Conservation (phyloP, 2,888 invertebrate genomes). For the Dexiosoma caninum region DNA sequence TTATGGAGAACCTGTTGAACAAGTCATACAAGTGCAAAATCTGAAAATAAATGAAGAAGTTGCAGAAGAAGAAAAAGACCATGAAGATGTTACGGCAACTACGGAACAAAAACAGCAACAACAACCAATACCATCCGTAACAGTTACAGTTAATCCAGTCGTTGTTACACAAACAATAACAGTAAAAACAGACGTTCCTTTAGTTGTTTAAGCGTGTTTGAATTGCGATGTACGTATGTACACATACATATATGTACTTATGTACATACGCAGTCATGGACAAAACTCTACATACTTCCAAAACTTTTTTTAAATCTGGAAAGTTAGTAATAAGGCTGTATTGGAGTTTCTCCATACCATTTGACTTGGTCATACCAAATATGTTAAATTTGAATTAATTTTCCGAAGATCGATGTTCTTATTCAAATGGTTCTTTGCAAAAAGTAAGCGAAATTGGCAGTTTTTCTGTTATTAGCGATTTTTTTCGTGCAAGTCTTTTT, state of each 20-base stretch:
- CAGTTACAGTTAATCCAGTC: conserved; percentile 57
- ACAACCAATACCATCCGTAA: conserved; percentile 31
- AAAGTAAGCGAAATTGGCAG: too few relatives aligned
- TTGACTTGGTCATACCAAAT: too few relatives aligned
- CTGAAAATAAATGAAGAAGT: conserved; percentile 61
- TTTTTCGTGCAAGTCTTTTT: too few relatives aligned
- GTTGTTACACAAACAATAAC: conserved; percentile 58
- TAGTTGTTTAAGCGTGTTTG: conserved; percentile 63
- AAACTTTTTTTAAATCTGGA: too few relatives aligned
- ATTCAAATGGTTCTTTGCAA: too few relatives aligned
- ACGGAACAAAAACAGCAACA: conserved; percentile 44
- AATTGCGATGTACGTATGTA: neutral
- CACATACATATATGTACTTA: neutral
- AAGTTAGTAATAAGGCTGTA: too few relatives aligned
- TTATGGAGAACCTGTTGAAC: conserved; percentile 71
- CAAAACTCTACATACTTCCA: too few relatives aligned
- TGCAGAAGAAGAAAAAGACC: conserved; percentile 52
- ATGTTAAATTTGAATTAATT: too few relatives aligned
- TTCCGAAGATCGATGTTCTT: too few relatives aligned
- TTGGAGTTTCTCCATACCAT: too few relatives aligned
- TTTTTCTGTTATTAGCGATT: too few relatives aligned
- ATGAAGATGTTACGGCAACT: conserved; percentile 20
- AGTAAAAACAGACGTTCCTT: conserved; percentile 67
- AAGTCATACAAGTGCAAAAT: conserved; percentile 69
- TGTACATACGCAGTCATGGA: neutral